Evolutionary conservation across 2,797 vertebrate genomes (phyloP), one percentile per base, ranked within the genome.

Genomic region (Sebastes cheni): DNA sequence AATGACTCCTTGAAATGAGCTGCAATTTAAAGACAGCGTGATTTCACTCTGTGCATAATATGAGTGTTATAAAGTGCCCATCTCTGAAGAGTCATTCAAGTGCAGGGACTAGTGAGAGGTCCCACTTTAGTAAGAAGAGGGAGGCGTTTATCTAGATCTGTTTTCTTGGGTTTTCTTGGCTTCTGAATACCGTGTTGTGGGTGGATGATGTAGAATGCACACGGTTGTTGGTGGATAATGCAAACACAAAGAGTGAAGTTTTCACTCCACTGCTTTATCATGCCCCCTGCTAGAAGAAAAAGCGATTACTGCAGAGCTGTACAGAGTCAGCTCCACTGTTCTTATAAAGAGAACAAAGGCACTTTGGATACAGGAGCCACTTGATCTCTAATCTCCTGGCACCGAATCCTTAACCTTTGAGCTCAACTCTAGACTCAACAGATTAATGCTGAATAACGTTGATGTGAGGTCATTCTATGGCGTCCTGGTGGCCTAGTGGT

Each of bases 211-310:
- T 23, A n/a, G 29, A 78, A 72, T 68, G 29, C 34, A 68, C 23
- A 72, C 1, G 4, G n/a, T 27, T 71, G 65, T 7, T 29, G 60
- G 50, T 27, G 29, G 58, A 67, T 67, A 58, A 82, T 79, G 54
- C 65, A 90, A 91, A 86, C 82, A 82, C 55, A 56, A 81, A 66
- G 29, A 60, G 11, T 65, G 56, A 54, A 73, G 61, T 67, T 69
- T 55, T 67, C 34, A 77, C 56, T 55, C 70, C 50, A 52, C 42
- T 67, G 72, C 34, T 72, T 72, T 58, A 86, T 83, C 77, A 74
- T 76, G 58, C 67, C 67, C 61, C 3, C 60, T 62, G 75, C 82
- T 90, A 87, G 79, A 86, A 89, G 85, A 85, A 87, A 1, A 90
- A 76, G 79, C n/a, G 75, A 84, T 86, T 68, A 77, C 83, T 84